Conservation (phyloP, 1,140 invertebrate genomes). For the Habropoda laboriosa region DNA sequence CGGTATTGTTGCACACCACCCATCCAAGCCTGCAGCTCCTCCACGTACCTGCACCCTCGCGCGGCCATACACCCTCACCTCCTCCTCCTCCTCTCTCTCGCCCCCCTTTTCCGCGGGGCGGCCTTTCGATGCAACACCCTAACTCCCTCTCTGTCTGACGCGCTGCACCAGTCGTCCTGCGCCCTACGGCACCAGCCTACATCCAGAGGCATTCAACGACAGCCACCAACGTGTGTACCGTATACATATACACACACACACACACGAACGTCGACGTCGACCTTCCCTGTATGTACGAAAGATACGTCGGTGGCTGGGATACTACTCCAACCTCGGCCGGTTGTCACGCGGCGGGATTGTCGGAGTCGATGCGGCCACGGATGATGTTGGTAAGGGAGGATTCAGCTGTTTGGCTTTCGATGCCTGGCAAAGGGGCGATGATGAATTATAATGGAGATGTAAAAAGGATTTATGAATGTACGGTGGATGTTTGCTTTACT, state of each 20-base stretch:
- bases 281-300: background rate
- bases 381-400: background rate
- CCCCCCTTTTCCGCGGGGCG: conserved; percentile 23
- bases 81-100: conserved; percentile 42
- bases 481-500: background rate
- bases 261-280: background rate
- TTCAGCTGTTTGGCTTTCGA: conserved; percentile 20
- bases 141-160: background rate
- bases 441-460: background rate
- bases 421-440: background rate
- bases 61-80: conserved; percentile 20
- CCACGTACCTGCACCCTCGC: background rate
- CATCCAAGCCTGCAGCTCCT: conserved; percentile 10
- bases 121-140: conserved; percentile 2
- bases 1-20: conserved; percentile 72
- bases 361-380: background rate
- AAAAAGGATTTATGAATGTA: background rate
- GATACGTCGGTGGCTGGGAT: conserved; percentile 14
- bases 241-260: background rate
- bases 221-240: no score
- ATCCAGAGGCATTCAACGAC: background rate
- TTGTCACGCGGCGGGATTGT: conserved; percentile 18
- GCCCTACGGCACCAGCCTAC: conserved; percentile 1
- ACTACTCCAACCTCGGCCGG: no score
- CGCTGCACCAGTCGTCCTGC: conserved; percentile 55